phyloP scores from a whole-genome alignment of 2,113 vertebrate genomes.

The Hydrolagus affinis region DNA sequence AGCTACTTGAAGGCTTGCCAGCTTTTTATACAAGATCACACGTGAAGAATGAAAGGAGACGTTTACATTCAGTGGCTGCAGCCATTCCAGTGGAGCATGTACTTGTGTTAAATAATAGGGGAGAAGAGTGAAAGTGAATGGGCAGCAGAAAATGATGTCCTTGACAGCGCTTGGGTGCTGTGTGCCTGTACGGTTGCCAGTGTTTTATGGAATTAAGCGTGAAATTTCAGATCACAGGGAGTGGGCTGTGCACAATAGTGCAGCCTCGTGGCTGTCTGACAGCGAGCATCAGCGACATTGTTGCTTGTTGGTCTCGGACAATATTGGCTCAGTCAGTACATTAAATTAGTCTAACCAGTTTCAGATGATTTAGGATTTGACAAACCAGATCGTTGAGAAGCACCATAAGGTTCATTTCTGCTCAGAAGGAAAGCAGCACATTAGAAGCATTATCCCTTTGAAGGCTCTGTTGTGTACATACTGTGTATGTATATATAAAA shows the following conservation, averaged over 20 bases:
- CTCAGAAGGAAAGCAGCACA: not conserved
- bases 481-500: too few relatives aligned
- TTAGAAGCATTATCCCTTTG: not conserved
- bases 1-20: slow-evolving; percentile 43
- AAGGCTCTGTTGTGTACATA: not conserved
- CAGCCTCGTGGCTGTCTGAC: not conserved
- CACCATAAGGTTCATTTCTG: not conserved
- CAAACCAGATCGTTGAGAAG: not conserved
- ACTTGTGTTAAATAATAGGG: not conserved
- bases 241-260: not conserved
- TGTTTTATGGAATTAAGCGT: slow-evolving; percentile 13
- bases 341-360: not conserved
- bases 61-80: slow-evolving; percentile 39
- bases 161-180: slow-evolving; percentile 9
- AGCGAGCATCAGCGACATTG: not conserved
- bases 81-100: not conserved
- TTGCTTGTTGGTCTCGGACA: not conserved
- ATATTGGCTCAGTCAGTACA: not conserved
- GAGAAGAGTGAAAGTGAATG: not conserved
- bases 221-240: slow-evolving; percentile 10
- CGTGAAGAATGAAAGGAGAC: slow-evolving; percentile 53
- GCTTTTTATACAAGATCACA: slow-evolving; percentile 51
- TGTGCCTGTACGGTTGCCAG: not conserved
- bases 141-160: too few relatives aligned
- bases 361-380: not conserved